Evolutionary conservation across 2,113 vertebrate genomes (phyloP), one percentile per base, ranked within the genome.

Genomic region (Neopipo cinnamomea): DNA sequence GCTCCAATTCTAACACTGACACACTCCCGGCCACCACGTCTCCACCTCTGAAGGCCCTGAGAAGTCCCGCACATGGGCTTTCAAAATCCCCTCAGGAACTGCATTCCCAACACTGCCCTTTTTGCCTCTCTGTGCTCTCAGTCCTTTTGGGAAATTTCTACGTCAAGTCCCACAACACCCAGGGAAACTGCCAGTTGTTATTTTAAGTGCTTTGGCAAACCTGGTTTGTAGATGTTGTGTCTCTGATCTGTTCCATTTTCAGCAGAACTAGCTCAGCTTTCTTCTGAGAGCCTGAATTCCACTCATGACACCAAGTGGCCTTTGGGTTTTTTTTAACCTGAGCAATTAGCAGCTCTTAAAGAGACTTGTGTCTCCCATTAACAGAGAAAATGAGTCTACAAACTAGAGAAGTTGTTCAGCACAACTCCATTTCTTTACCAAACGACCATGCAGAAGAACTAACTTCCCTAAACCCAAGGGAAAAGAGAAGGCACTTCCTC

Each of bases 181-280:
- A 9, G 67, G 35, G 66, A 76, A 70, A 25, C 76, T 66, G 88
- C 72, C 91, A 59, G 82, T 33, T 78, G 85, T 75, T 82, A 88
- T 72, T 94, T 85, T 47, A 73, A 91, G 91, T 5, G 28, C 75
- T 93, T 88, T 88, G 88, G 93, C 88, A 87, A 85, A 62, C 73
- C 35, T 44, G 61, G 56, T 73, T 74, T 41, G 87, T 87, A 33
- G 92, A 78, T 84, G 55, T n/a, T n/a, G 24, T 42, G 89, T 61
- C 70, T 74, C 14, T 49, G 85, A 72, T 67, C 81, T 50, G 92
- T 41, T 93, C 90, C 74, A 68, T 72, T 91, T 89, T 62, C 93
- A 76, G 79, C 81, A 94, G 66, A 87, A 85, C 39, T 42, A 78
- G 77, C 78, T 93, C 90, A 68, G 1, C 84, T 84, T 89, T 58